phyloP scores from a whole-genome alignment of 1,140 invertebrate species.

The Drosophila jambulina region DNA sequence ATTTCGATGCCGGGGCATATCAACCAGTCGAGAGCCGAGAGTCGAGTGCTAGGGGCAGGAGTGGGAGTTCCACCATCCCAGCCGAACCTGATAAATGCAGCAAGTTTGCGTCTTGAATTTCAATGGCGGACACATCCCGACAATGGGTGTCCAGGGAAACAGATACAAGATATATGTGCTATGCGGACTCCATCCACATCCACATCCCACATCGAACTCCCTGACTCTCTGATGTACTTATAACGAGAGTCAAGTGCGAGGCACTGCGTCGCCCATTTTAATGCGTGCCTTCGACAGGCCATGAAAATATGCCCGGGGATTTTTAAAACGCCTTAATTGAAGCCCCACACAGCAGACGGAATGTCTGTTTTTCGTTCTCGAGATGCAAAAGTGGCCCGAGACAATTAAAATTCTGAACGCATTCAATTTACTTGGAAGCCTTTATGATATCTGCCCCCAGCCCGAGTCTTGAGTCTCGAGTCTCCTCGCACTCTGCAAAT shows the following conservation, averaged over 20 bases:
- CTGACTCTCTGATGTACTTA: constrained; percentile 69
- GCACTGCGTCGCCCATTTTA: constrained; percentile 77
- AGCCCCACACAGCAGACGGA: constrained; percentile 65
- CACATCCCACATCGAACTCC: constrained; percentile 44
- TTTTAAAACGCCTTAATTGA: constrained; percentile 81
- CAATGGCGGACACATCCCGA: constrained; percentile 63
- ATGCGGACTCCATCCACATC: constrained; percentile 5
- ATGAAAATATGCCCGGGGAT: constrained; percentile 79
- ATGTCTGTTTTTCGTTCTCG: constrained; percentile 79
- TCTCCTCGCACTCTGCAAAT: constrained; percentile 26
- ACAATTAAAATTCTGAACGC: constrained; percentile 78
- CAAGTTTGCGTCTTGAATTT: constrained; percentile 83
- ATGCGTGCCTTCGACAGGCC: constrained; percentile 80
- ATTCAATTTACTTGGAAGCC: constrained; percentile 72
- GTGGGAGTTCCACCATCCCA: constrained; percentile 15
- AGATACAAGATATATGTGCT: constrained; percentile 4
- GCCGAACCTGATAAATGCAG: constrained; percentile 71
- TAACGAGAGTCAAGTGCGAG: constrained; percentile 78
- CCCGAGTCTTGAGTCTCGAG: neutral
- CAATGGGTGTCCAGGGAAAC: constrained; percentile 66
- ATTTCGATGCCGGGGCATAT: constrained; percentile 53
- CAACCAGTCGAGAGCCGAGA: constrained; percentile 26
- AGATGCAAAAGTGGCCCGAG: constrained; percentile 75
- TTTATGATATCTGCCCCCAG: constrained; percentile 28
- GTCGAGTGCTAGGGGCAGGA: constrained; percentile 17